Evolutionary conservation across 2,888 invertebrate species (phyloP).

Genomic region (Latheticus oryzae): DNA sequence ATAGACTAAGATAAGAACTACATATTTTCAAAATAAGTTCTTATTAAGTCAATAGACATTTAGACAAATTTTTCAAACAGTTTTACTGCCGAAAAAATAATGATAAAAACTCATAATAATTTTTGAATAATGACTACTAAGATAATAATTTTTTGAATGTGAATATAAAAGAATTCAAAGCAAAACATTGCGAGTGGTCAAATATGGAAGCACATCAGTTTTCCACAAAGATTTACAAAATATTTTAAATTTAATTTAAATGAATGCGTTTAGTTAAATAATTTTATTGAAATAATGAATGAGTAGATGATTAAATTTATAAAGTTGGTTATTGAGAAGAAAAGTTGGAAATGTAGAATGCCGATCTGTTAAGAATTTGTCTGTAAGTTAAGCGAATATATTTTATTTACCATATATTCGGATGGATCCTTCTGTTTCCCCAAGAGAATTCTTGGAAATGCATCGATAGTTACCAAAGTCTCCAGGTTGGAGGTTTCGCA

Average conservation of each 20-base stretch:
- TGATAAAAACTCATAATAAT: no score
- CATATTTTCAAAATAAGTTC: constrained; percentile 53
- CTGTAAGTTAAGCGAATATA: constrained; percentile 52
- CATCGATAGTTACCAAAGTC: constrained; percentile 94
- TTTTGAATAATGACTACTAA: no score
- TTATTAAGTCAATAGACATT: constrained; percentile 44
- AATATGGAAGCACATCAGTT: no score
- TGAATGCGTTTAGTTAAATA: no score
- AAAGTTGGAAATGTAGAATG: not conserved
- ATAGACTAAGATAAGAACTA: constrained; percentile 49
- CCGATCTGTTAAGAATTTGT: constrained; percentile 47
- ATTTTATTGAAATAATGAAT: no score
- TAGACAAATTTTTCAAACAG: constrained; percentile 39
- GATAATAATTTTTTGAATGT: no score
- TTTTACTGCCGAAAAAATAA: constrained; percentile 34
- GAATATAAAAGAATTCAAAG: no score
- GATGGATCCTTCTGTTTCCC: constrained; percentile 93
- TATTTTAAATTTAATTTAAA: no score
- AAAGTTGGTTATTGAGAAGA: no score
- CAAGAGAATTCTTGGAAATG: constrained; percentile 93
- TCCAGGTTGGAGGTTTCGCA: constrained; percentile 82
- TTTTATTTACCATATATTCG: constrained; percentile 83
- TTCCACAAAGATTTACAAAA: no score
- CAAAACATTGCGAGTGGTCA: no score
- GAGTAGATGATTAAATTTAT: no score